Conservation (phyloP, 2,113 vertebrate species). For the Craseonycteris thonglongyai region DNA sequence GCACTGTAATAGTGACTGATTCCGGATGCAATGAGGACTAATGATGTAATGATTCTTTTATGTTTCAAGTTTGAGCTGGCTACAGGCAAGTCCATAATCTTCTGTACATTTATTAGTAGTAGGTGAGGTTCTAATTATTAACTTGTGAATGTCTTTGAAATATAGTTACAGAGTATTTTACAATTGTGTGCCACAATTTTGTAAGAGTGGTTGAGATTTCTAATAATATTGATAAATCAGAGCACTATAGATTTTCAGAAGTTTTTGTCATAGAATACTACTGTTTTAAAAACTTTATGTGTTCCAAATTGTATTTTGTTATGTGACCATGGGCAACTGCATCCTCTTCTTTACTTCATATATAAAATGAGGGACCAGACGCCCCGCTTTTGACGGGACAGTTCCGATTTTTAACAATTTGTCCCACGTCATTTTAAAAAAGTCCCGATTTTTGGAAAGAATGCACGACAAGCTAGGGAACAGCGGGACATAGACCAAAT, state of each 20-base stretch:
- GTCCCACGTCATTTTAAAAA: too few species aligned
- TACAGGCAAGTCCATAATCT: neutral
- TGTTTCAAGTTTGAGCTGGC: neutral
- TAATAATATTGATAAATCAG: neutral
- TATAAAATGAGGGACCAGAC: neutral
- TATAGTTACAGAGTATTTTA: neutral
- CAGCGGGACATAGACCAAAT: too few species aligned
- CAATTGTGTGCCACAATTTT: neutral
- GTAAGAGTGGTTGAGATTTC: neutral
- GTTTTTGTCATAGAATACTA: neutral
- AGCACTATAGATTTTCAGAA: neutral
- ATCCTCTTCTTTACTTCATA: neutral
- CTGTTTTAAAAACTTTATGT: neutral
- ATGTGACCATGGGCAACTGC: neutral
- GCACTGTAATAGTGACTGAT: constrained; percentile 41
- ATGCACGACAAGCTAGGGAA: too few species aligned
- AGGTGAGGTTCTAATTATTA: neutral
- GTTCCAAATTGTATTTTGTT: neutral
- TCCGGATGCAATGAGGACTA: neutral
- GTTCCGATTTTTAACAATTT: too few species aligned
- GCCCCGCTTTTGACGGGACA: too few species aligned
- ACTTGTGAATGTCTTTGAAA: neutral
- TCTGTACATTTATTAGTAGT: neutral
- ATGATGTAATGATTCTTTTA: constrained; percentile 34
- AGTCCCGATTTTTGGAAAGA: too few species aligned